Conservation (phyloP, 2,797 vertebrate species). For the Poliocrania exsul region DNA sequence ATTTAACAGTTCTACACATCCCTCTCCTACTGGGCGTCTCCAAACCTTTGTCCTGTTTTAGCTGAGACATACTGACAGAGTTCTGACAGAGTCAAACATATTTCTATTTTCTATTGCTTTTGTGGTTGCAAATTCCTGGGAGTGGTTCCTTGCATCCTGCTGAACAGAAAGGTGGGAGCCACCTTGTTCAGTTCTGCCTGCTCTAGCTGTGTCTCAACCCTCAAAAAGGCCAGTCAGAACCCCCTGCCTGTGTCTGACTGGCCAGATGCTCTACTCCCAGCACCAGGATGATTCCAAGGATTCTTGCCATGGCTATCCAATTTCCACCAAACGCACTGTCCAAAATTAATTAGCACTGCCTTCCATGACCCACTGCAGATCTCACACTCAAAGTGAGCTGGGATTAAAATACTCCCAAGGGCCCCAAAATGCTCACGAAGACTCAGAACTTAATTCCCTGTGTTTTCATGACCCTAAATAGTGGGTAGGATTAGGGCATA, state of each 20-base stretch:
- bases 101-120: neutral
- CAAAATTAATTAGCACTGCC: neutral
- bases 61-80: neutral
- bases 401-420: neutral
- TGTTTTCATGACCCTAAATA: neutral
- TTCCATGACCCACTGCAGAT: neutral
- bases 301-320: neutral
- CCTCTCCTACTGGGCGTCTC: neutral
- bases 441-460: neutral
- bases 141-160: neutral
- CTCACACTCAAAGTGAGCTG: neutral
- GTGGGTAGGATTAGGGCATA: neutral
- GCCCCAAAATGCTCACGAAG: neutral
- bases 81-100: neutral
- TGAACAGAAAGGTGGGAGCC: neutral
- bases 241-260: neutral
- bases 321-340: neutral
- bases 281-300: neutral
- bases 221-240: neutral
- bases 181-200: neutral
- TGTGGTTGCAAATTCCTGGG: neutral
- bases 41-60: neutral
- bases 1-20: neutral
- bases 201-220: neutral
- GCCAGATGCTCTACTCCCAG: neutral